Conservation (phyloP, 1,140 invertebrate genomes). For the Caenorhabditis tropicalis region DNA sequence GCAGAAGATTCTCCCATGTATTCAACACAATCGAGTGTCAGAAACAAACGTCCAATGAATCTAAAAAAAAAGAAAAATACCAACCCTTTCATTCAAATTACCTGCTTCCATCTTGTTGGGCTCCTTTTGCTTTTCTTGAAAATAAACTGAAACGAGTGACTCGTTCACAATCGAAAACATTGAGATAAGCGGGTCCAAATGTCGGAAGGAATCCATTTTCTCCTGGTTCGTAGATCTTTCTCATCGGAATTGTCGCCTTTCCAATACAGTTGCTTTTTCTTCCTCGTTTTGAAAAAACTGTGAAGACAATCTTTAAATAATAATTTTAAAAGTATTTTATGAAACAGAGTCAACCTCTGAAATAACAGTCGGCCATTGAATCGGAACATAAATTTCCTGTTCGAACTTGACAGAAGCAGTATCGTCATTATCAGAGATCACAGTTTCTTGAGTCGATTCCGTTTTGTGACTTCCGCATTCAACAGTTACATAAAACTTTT, state of each 20-base stretch:
- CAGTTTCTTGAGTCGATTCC: slow-evolving; percentile 48
- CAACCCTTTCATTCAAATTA: neutral
- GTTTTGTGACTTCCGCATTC: slow-evolving; percentile 56
- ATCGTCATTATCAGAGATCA: slow-evolving; percentile 1
- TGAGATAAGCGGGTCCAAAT: slow-evolving; percentile 63
- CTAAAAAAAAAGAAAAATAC: slow-evolving; percentile 27
- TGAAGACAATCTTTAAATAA: slow-evolving; percentile 29
- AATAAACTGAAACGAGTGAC: slow-evolving; percentile 7
- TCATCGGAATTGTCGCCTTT: slow-evolving; percentile 57
- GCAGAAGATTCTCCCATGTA: slow-evolving; percentile 40
- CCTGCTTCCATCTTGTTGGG: slow-evolving; percentile 51
- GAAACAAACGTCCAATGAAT: slow-evolving; percentile 57
- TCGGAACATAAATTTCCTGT: slow-evolving; percentile 62
- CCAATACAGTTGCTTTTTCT: slow-evolving; percentile 17
- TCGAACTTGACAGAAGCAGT: slow-evolving; percentile 57
- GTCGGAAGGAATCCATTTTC: slow-evolving; percentile 61
- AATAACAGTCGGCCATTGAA: slow-evolving; percentile 62
- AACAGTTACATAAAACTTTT: slow-evolving; percentile 51
- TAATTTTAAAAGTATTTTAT: slow-evolving; percentile 61
- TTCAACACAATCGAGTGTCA: slow-evolving; percentile 58
- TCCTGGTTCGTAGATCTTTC: slow-evolving; percentile 58
- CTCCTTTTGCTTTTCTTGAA: slow-evolving; percentile 38
- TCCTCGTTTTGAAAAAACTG: neutral
- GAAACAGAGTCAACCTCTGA: slow-evolving; percentile 57
- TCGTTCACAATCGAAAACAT: slow-evolving; percentile 62